Evolutionary conservation across 2,888 invertebrate species (phyloP).

Genomic region (Tanytarsus gracilentus): DNA sequence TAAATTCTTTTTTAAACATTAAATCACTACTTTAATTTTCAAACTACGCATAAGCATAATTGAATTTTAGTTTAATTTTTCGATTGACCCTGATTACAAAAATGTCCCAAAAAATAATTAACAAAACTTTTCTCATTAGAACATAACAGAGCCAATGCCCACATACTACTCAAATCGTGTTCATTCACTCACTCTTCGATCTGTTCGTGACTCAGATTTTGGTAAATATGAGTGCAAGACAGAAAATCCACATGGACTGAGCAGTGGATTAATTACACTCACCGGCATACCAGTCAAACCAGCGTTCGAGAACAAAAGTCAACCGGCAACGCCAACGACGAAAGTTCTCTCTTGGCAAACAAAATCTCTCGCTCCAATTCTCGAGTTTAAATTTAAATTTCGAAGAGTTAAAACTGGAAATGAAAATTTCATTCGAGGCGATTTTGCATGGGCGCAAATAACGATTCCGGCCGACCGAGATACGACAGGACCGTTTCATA

Average conservation of each 20-base stretch:
- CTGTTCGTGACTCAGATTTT: constrained; percentile 58
- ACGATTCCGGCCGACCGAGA: constrained; percentile 39
- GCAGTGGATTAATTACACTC: constrained; percentile 59
- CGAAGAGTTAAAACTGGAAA: constrained; percentile 40
- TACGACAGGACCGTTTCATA: constrained; percentile 59
- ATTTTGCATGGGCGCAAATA: constrained; percentile 37
- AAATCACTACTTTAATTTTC: too few relatives aligned
- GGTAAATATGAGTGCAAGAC: constrained; percentile 73
- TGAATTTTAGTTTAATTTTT: too few relatives aligned
- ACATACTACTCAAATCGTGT: constrained; percentile 47
- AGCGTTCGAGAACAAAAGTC: constrained; percentile 40
- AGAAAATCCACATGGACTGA: constrained; percentile 62
- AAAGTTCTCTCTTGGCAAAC: constrained; percentile 77
- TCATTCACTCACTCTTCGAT: constrained; percentile 59
- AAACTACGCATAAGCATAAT: too few relatives aligned
- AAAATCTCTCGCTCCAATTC: constrained; percentile 69
- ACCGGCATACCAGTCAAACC: constrained; percentile 49
- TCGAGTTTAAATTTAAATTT: constrained; percentile 53
- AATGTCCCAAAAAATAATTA: too few relatives aligned
- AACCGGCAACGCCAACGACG: constrained; percentile 43
- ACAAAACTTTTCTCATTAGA: constrained; percentile 15
- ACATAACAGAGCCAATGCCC: background rate
- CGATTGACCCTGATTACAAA: too few relatives aligned
- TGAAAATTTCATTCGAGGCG: constrained; percentile 30
- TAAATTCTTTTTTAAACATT: too few relatives aligned